Evolutionary conservation across 2,888 invertebrate species (phyloP), one percentile per base, ranked within the genome.

Genomic region (Mactromeris polynyma): DNA sequence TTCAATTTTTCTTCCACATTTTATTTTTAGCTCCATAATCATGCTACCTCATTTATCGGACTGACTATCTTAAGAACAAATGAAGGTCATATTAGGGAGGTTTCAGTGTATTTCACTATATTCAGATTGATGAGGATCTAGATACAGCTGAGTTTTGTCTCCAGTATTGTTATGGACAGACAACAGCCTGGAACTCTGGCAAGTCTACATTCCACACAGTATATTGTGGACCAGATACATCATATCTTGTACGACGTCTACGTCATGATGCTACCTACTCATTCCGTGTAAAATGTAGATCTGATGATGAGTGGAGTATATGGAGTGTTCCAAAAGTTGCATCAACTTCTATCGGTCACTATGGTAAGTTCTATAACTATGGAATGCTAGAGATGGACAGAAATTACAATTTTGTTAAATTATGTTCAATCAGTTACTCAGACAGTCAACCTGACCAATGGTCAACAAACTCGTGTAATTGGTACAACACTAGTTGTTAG

Each of bases 241-340:
- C 96, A 81, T 97, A 96, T 94, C 96, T 97, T 73, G 96, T 97
- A 14, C 97, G 97, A 94, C 97, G 97, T 93, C 95, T 97, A 81
- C 95, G 96, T 83, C 95, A 97, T 33, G 96, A 97, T 90, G 96
- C 97, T 84, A 94, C 96, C 2, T 97, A 97, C 94, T 97, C 97
- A 3, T 97, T 97, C 93, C 96, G 97, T 92, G 97, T 97, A 6
- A 79, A 93, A 46, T 97, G 97, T 93, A 97, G 97, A 83, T 93
- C 93, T 0, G 95, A 96, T 46, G 90, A 90, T 40, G 87, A 90
- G 9, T 97, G 97, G 97, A 97, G 97, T 90, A 97, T 97, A 7
- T 97, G 97, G 97, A 97, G 97, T 85, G 94, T 97, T 58, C 97
- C 97, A 9, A 96, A 97, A 89, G 96, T 97, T 19, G 97, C 97